Percentiles rank a stretch among this genome's conserved stretches.
Evolutionary conservation across 2,797 vertebrate species (phyloP).

Genomic region (Paramormyrops hopkinsi): DNA sequence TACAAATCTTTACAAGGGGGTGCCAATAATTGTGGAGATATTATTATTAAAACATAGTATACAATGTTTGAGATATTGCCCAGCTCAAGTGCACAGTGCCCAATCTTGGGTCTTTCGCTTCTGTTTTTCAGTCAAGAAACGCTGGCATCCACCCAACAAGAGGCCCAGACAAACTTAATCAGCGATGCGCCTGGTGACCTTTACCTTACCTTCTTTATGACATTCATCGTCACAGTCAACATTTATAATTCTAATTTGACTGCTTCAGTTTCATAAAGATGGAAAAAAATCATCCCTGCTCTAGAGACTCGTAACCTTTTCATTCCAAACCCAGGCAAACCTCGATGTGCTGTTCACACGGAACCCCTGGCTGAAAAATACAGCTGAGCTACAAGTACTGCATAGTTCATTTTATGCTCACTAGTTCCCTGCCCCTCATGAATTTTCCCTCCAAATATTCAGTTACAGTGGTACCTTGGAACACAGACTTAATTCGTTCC

Average conservation of each 20-base stretch:
- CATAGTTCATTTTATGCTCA: neutral
- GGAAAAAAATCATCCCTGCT: neutral
- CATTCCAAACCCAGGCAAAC: neutral
- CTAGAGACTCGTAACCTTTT: neutral
- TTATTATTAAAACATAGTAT: neutral
- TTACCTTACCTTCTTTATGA: neutral
- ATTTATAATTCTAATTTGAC: neutral
- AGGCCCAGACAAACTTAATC: neutral
- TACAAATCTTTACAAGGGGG: neutral
- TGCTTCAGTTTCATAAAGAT: neutral
- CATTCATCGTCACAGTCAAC: neutral
- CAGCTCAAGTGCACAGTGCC: neutral
- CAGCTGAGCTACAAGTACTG: neutral
- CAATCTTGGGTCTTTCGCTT: neutral
- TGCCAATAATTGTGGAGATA: neutral
- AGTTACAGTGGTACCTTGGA: neutral
- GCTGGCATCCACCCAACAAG: neutral
- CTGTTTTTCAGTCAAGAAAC: neutral
- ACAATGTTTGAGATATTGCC: neutral
- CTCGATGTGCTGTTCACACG: neutral
- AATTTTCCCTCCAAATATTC: neutral
- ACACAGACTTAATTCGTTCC: neutral
- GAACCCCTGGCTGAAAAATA: neutral
- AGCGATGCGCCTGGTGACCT: neutral
- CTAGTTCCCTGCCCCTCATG: neutral